A percentile compares a stretch with the other conserved stretches of the same genome.
Evolutionary conservation across 2,113 vertebrate species (phyloP).

Genomic region (Arizona elegans): DNA sequence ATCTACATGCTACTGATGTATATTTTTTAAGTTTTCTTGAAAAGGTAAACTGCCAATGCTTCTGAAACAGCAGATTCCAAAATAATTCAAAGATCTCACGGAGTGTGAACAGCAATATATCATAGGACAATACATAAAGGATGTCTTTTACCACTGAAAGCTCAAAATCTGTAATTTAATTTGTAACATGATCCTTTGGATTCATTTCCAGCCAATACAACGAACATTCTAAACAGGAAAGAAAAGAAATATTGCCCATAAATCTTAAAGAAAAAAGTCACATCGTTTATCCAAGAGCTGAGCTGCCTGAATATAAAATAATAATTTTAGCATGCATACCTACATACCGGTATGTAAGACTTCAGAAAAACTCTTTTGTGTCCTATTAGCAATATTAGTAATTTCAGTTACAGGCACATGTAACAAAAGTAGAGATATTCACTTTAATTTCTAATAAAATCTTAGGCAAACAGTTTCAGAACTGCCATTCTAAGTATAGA

Average conservation of each 20-base stretch:
- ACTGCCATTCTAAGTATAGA: background rate
- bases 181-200: conserved; percentile 17
- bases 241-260: background rate
- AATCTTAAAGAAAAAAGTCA: conserved; percentile 3
- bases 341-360: background rate
- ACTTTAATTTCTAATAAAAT: background rate
- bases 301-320: conserved; percentile 9
- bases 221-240: conserved; percentile 16
- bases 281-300: conserved; percentile 6
- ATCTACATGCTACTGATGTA: background rate
- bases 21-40: background rate
- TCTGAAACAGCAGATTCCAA: background rate
- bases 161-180: conserved; percentile 9
- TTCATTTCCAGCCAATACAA: background rate
- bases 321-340: conserved; percentile 14
- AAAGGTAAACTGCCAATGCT: background rate
- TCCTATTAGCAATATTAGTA: background rate
- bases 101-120: background rate
- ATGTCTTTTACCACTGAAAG: background rate
- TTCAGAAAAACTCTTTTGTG: background rate
- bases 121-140: conserved; percentile 6
- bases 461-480: background rate
- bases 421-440: background rate
- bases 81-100: background rate
- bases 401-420: background rate